phyloP scores from a whole-genome alignment of 2,797 vertebrate genomes.

The Gymnodraco acuticeps region DNA sequence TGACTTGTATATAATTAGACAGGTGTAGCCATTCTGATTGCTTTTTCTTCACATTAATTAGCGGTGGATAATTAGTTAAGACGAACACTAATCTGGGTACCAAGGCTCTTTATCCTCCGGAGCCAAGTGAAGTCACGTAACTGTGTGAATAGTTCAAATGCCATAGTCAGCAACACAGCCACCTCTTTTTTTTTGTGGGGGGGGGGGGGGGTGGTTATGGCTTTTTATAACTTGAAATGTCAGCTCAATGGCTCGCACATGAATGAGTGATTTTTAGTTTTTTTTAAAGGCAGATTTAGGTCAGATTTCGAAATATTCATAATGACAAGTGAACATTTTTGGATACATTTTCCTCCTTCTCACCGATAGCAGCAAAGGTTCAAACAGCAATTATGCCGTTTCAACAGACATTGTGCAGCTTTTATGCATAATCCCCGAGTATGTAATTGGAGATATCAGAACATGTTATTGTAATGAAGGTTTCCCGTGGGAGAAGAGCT shows the following conservation, averaged over 20 bases:
- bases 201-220: background rate
- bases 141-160: constrained; percentile 46
- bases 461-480: constrained; percentile 32
- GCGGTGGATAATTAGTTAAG: constrained; percentile 74
- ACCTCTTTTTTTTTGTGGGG: background rate
- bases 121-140: constrained; percentile 42
- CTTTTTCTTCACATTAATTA: constrained; percentile 79
- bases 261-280: background rate
- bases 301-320: background rate
- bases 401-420: background rate
- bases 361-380: background rate
- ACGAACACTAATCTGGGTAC: constrained; percentile 50
- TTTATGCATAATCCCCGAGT: background rate
- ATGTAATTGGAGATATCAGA: constrained; percentile 32
- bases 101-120: constrained; percentile 52
- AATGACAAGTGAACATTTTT: background rate
- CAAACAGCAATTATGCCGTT: background rate
- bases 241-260: constrained; percentile 2
- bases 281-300: background rate
- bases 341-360: background rate
- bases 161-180: constrained; percentile 7
- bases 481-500: constrained; percentile 15
- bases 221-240: constrained; percentile 33
- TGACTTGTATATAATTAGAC: constrained; percentile 83
- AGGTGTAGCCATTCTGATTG: constrained; percentile 80